Percentiles rank a stretch among this genome's conserved stretches.
Conservation (phyloP, 2,888 invertebrate species). For the Synergus japonicus region DNA sequence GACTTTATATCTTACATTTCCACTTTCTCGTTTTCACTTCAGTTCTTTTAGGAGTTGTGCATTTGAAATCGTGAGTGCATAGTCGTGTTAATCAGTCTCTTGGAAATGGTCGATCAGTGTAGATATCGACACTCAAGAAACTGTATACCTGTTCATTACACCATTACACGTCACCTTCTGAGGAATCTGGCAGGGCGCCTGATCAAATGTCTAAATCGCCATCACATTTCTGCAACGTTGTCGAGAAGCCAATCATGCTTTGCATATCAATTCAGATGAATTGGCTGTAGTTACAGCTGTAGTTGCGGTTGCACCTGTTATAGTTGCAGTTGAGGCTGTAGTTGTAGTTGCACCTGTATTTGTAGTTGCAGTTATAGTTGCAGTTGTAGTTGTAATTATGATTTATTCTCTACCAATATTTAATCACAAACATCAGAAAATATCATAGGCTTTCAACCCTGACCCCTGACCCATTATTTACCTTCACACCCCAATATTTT, state of each 20-base stretch:
- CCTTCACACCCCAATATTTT: not conserved
- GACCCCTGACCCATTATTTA: not conserved
- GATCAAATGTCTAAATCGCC: conserved; percentile 56
- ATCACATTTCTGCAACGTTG: conserved; percentile 29
- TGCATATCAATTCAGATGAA: conserved; percentile 2
- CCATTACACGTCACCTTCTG: conserved; percentile 48
- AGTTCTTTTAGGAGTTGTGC: not conserved
- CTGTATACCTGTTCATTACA: conserved; percentile 12
- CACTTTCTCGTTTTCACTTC: conserved; percentile 11
- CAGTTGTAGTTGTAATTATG: too few species aligned
- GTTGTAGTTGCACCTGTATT: too few species aligned
- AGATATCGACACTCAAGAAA: conserved; percentile 18
- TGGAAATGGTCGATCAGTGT: not conserved
- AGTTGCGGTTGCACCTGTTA: too few species aligned
- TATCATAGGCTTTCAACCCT: not conserved
- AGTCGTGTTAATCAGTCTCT: conserved; percentile 50
- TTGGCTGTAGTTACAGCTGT: not conserved
- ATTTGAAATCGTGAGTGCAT: conserved; percentile 58
- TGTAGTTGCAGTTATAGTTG: too few species aligned
- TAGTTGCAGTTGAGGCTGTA: too few species aligned
- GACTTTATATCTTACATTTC: not conserved
- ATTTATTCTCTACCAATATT: too few species aligned
- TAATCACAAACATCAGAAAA: too few species aligned
- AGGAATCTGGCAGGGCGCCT: conserved; percentile 53
- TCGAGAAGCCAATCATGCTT: not conserved